Base-by-base conservation (phyloP, 2,797 vertebrate species). In the Rachycentron canadum region DNA sequence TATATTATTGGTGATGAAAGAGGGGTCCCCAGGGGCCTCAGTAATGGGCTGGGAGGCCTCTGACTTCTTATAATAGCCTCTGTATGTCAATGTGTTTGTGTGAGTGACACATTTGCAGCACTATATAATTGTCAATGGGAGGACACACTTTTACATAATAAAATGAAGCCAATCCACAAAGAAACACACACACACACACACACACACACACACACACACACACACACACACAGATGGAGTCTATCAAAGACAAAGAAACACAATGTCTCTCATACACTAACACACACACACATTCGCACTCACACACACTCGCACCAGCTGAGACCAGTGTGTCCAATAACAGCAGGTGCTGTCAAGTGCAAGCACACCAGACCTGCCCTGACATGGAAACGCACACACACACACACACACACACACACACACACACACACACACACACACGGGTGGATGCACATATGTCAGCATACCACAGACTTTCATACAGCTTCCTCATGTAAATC, bases 311-410 rank as follows among this genome's bases (percentile, higher is more conserved):
- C 81, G 58, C 81, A 88, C 92, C 90, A 94, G 90, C 90, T 94
- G 93, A 90, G 91, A 88, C 86, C 84, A 73, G 65, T 88, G 86
- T 87, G 88, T 88, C 85, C 90, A 88, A 76, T 81, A 89, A 93
- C 92, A 94, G 92, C 90, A 92, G 90, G 92, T 90, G 88, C 92
- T 90, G 91, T 93, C 92, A 90, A 92, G 86, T 88, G 90, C 89
- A 87, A 85, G 83, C 86, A 79, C 82, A 83, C 83, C 79, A 85
- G 81, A 90, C 79, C 82, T 85, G 76, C 82, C 82, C 76, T 89
- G 86, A 91, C 89, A 86, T 82, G 66, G 67, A 64, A 26, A 75
- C 74, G 76, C 81, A 77, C 77, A 71, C 73, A 82, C 74, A 79
- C 76, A 67, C 66, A 59, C 63, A 58, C 73, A 58, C 40, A 53